phyloP scores from a whole-genome alignment of 1,140 invertebrate species.

The Drosophila carrolli region DNA sequence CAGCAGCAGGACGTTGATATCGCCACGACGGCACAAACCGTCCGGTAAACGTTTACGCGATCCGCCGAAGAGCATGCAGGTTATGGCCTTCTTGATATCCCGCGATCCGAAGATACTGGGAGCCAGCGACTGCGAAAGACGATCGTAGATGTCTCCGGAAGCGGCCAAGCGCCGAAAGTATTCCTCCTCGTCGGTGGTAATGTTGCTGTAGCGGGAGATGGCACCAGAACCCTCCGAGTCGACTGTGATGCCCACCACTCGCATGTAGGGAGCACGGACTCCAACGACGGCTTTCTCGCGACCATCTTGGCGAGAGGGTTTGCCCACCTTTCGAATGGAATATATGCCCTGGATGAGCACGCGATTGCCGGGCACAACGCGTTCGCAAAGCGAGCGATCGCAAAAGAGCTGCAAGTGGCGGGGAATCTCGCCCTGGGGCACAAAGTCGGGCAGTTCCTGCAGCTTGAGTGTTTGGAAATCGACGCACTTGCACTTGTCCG shows the following conservation, averaged over 20 bases:
- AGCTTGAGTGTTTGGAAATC: conserved; percentile 95
- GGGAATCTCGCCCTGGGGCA: conserved; percentile 99
- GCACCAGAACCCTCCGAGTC: conserved; percentile 92
- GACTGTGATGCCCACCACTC: conserved; percentile 96
- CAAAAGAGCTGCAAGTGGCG: conserved; percentile 97
- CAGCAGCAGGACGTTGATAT: conserved; percentile 97
- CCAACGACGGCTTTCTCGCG: conserved; percentile 95
- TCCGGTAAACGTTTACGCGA: conserved; percentile 96
- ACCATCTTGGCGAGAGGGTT: conserved; percentile 87
- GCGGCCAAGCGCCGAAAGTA: conserved; percentile 94
- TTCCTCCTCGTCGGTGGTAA: conserved; percentile 96
- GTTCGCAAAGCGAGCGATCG: conserved; percentile 97
- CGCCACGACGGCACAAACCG: conserved; percentile 96
- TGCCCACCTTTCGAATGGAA: conserved; percentile 96
- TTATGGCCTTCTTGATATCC: conserved; percentile 99
- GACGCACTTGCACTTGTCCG: conserved; percentile 98
- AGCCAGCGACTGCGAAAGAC: conserved; percentile 95
- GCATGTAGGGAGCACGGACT: conserved; percentile 96
- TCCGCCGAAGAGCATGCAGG: conserved; percentile 97
- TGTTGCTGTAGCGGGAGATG: conserved; percentile 85
- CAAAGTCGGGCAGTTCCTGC: conserved; percentile 98
- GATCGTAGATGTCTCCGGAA: conserved; percentile 94
- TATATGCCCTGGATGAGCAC: conserved; percentile 97
- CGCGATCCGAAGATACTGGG: conserved; percentile 98
- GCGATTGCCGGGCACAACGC: conserved; percentile 97